A percentile compares a stretch with the other conserved stretches of the same genome.
phyloP scores from a whole-genome alignment of 2,888 invertebrate genomes.

The Tipula confusa region DNA sequence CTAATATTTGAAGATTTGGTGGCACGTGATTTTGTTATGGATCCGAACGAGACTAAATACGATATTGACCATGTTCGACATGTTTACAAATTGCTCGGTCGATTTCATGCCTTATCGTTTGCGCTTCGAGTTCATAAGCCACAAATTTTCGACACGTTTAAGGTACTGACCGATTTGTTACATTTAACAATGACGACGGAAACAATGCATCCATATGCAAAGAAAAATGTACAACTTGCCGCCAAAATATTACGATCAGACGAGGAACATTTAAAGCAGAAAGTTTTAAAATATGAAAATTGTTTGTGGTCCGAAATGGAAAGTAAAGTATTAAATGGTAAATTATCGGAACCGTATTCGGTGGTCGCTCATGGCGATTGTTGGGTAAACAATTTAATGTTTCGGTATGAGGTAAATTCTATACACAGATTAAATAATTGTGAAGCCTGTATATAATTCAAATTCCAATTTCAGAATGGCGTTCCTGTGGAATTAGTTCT shows the following conservation, averaged over 20 bases:
- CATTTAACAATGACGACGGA: not conserved
- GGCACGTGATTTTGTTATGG: not conserved
- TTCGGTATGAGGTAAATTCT: not conserved
- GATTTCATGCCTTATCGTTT: constrained; percentile 27
- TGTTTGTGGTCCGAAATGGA: not conserved
- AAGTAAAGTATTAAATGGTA: not conserved
- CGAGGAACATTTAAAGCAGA: not conserved
- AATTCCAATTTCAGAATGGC: not conserved
- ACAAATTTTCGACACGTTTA: not conserved
- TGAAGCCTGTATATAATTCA: not conserved
- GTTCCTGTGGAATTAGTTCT: not conserved
- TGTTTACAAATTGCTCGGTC: not conserved
- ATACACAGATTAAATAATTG: not conserved
- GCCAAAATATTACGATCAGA: not conserved
- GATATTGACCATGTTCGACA: not conserved
- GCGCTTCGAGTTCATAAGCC: constrained; percentile 26
- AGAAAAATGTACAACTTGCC: not conserved
- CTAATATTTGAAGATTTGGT: constrained; percentile 8
- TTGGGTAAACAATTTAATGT: not conserved
- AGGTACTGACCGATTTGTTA: not conserved
- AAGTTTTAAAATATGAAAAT: not conserved
- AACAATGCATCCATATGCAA: not conserved
- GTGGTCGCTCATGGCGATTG: not conserved
- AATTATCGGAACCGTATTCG: not conserved
- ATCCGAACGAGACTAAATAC: not conserved